Percentiles rank a stretch among this genome's conserved stretches.
These are phyloP conservation scores for Aselliscus stoliczkanus DNA, from an alignment of 2,797 vertebrate genomes.

Conservation along the genomic window DNA sequence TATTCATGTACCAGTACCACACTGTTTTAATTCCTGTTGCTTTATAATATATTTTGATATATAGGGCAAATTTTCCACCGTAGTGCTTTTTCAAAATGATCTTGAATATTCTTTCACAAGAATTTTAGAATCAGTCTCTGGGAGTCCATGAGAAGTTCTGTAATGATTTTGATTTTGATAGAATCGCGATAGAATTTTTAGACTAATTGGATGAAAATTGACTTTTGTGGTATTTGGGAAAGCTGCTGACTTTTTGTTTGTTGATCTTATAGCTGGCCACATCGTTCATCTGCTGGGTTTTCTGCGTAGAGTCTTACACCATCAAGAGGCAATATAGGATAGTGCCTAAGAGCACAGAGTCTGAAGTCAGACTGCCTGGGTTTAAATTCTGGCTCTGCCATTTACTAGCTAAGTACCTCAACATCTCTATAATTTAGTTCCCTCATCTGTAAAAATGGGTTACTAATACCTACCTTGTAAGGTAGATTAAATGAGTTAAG, in stretches of 20 bases:
- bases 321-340: background rate
- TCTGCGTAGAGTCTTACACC: background rate
- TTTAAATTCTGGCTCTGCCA: background rate
- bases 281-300: background rate
- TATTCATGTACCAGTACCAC: background rate
- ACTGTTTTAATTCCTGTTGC: background rate
- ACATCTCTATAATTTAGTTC: background rate
- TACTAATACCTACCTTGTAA: background rate
- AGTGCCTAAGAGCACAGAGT: background rate
- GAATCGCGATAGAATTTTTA: background rate
- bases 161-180: background rate
- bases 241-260: background rate
- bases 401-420: background rate
- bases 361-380: background rate
- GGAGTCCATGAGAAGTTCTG: background rate
- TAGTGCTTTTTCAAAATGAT: background rate
- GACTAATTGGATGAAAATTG: background rate
- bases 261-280: background rate
- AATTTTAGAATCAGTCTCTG: constrained; percentile 4
- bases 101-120: background rate
- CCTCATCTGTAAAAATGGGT: background rate
- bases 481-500: background rate
- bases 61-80: background rate
- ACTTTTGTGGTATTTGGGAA: background rate
- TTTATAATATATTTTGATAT: background rate